Evolutionary conservation across 2,113 vertebrate genomes (phyloP), one percentile per base, ranked within the genome.

Genomic region (Mesocricetus auratus): DNA sequence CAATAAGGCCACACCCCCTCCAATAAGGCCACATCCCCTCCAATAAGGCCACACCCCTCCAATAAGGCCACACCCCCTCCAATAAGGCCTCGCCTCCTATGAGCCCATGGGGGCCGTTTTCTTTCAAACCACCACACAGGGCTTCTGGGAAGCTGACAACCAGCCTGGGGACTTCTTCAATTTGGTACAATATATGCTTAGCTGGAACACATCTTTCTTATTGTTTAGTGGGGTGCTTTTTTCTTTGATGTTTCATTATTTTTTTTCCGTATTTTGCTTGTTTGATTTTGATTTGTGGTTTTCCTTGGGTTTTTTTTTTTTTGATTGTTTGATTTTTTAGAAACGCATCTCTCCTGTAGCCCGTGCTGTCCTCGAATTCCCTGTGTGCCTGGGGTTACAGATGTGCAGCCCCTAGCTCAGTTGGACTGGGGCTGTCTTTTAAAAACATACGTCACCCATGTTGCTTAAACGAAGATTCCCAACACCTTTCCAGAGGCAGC

Each of bases 101-200:
- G 66, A 33, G 66, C 66, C 66, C 31, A 16, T 36, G 66, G 66
- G 31, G 33, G 66, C 66, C 68, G 36, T 69, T 69, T 17, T 69
- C 68, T 69, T 69, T 69, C 68, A 69, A 36, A 69, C 33, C 68
- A 69, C 68, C 68, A 69, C 15, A 36, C 68, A 36, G 68, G 21
- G 45, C 17, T 93, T 50, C 78, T 50, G 19, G 68, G 36, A 47
- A 88, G 36, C 64, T 56, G 45, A 71, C 9, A 24, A n/a, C 33
- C 68, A 69, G 66, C 83, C 11, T 60, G 85, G 58, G 24, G 13
- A 50, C 33, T 21, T 73, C 24, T 86, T 86, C 77, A 73, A 64
- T 74, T 58, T 36, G 56, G 53, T 89, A 91, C 64, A 90, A 69
- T 68, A 31, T 78, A 66, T 82, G 81, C 88, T 93, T 88, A 75